phyloP scores from a whole-genome alignment of 2,797 vertebrate genomes.

The Harpagifer antarcticus region DNA sequence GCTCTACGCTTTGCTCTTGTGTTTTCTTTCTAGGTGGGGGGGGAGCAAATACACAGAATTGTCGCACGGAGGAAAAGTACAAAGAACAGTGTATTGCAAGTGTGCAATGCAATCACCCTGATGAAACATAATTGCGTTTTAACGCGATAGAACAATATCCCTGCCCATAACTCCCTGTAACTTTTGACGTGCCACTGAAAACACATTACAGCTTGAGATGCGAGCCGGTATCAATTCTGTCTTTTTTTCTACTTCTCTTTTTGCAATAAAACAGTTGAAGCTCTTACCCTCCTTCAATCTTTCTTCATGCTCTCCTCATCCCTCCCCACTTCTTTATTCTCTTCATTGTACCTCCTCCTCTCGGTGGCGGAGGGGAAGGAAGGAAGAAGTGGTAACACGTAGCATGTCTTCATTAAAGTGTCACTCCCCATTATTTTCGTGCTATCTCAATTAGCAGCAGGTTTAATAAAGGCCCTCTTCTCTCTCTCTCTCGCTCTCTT shows the following conservation, averaged over 20 bases:
- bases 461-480: conserved; percentile 86
- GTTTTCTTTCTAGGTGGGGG: not conserved
- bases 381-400: conserved; percentile 83
- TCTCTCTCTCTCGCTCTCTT: conserved; percentile 54
- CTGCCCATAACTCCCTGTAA: conserved; percentile 80
- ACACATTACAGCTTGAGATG: conserved; percentile 78
- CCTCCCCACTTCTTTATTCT: conserved; percentile 63
- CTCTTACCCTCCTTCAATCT: conserved; percentile 71
- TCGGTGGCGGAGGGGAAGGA: conserved; percentile 68
- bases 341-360: conserved; percentile 59
- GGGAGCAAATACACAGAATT: conserved; percentile 48
- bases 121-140: conserved; percentile 84
- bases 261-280: conserved; percentile 81
- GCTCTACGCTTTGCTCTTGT: conserved; percentile 39
- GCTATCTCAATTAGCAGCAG: conserved; percentile 89
- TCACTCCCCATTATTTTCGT: conserved; percentile 87
- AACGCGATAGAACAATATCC: conserved; percentile 84
- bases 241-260: conserved; percentile 54
- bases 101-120: conserved; percentile 69
- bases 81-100: conserved; percentile 64
- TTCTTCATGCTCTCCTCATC: conserved; percentile 54
- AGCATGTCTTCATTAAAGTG: conserved; percentile 89
- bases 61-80: conserved; percentile 44
- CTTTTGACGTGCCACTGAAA: conserved; percentile 82
- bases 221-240: conserved; percentile 78